phyloP scores from a whole-genome alignment of 2,888 invertebrate species.

The Xestoiulus laeticollis region DNA sequence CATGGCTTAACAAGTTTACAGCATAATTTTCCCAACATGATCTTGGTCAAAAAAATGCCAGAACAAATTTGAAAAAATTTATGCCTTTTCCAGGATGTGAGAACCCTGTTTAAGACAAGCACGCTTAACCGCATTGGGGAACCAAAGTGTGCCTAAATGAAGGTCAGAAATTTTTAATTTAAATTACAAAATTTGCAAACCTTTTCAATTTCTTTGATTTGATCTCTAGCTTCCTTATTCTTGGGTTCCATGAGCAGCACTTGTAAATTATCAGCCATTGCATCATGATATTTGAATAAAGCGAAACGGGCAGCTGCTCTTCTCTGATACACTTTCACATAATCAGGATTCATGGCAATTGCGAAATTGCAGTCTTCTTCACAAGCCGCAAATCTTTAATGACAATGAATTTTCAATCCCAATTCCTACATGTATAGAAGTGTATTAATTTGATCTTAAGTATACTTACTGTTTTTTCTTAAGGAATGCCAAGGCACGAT shows the following conservation, averaged over 20 bases:
- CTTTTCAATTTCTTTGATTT: slow-evolving; percentile 70
- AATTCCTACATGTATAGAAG: background rate
- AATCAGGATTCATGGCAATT: slow-evolving; percentile 64
- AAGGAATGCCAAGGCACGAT: slow-evolving; percentile 85
- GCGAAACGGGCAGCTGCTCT: slow-evolving; percentile 69
- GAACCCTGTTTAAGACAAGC: too few species aligned
- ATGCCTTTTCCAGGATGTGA: too few species aligned
- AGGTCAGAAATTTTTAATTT: background rate
- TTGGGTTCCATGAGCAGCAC: slow-evolving; percentile 81
- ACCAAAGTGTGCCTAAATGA: background rate
- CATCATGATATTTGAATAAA: slow-evolving; percentile 76
- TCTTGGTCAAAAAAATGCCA: too few species aligned
- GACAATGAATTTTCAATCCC: background rate
- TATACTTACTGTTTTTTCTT: slow-evolving; percentile 77
- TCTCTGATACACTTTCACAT: slow-evolving; percentile 64
- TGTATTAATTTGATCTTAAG: background rate
- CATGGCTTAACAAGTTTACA: too few species aligned
- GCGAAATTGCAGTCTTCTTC: slow-evolving; percentile 65
- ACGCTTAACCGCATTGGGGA: too few species aligned
- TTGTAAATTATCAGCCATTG: slow-evolving; percentile 75
- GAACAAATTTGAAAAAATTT: too few species aligned
- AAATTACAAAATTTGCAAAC: background rate
- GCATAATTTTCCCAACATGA: too few species aligned
- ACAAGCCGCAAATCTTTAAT: slow-evolving; percentile 61
- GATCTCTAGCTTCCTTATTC: slow-evolving; percentile 75